Evolutionary conservation across 2,888 invertebrate species (phyloP), one percentile per base, ranked within the genome.

Genomic region (Himalopsyche kuldschensis): DNA sequence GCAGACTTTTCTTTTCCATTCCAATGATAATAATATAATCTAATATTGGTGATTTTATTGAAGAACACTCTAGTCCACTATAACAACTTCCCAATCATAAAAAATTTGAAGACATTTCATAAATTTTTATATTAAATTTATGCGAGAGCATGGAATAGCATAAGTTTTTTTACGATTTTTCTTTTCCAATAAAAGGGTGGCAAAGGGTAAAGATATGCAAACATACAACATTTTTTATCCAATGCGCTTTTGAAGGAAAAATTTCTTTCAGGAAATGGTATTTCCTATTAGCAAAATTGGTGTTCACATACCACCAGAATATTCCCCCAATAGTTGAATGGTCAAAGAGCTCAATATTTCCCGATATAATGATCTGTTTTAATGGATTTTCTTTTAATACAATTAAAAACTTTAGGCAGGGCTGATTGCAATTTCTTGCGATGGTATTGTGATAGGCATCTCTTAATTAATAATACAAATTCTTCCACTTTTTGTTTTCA

Each of bases 121-220:
- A 69, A 69, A 69, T 69, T 69, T 69, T 69, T 69, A 69, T 69
- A 69, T 69, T 69, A 69, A 69, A 69, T 69, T 69, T 69, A 69
- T 69, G 69, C 69, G 69, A 69, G 27, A 69, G 69, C 69, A 69
- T 69, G 69, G 15, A 69, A 69, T 69, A 69, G 69, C 69, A 69
- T 69, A 69, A 69, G 69, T 69, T 69, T 69, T 69, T 69, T 69
- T 69, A 69, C 69, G 69, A 69, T 69, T 69, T 69, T 69, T 69
- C 69, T 69, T 69, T 69, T 27, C 69, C 69, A 69, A 69, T 69
- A 69, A 69, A 69, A 69, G 69, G 69, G 69, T 69, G 69, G 69
- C 69, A 69, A 69, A 69, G 69, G 69, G 69, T 69, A 69, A 69
- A 69, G 69, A 69, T 69, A 69, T 69, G 69, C 69, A 69, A 69